Conservation (phyloP, 2,113 vertebrate genomes). For the Embiotoca jacksoni region DNA sequence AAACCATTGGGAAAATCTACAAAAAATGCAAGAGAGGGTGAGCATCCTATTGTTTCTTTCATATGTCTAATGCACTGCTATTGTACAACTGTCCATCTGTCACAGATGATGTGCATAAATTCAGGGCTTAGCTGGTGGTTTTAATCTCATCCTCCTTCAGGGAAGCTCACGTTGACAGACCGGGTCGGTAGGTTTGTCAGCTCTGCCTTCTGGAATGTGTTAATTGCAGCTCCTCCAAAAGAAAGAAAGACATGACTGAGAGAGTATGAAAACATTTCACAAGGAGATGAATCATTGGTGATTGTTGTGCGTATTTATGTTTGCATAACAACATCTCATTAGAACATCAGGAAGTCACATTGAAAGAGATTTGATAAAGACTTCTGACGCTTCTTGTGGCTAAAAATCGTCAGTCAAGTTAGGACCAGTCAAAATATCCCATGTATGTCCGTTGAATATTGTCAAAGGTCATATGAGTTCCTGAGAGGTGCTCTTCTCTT, state of each 20-base stretch:
- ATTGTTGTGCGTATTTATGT: slow-evolving; percentile 56
- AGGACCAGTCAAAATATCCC: not conserved
- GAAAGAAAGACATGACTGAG: slow-evolving; percentile 51
- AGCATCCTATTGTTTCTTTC: slow-evolving; percentile 67
- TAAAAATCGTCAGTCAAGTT: slow-evolving; percentile 4
- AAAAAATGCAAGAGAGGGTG: slow-evolving; percentile 99
- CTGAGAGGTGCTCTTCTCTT: not conserved
- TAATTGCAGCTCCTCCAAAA: slow-evolving; percentile 72
- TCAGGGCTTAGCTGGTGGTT: slow-evolving; percentile 43
- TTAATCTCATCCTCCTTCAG: slow-evolving; percentile 58
- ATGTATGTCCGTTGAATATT: not conserved
- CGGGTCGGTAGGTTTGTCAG: slow-evolving; percentile 69
- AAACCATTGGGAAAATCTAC: slow-evolving; percentile 96
- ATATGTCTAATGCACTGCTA: not conserved
- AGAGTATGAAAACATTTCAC: slow-evolving; percentile 65
- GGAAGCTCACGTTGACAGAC: slow-evolving; percentile 73
- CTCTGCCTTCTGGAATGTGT: slow-evolving; percentile 68
- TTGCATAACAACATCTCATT: slow-evolving; percentile 58
- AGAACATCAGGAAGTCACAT: slow-evolving; percentile 48
- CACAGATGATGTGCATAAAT: not conserved
- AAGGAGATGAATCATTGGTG: slow-evolving; percentile 70
- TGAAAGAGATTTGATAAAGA: slow-evolving; percentile 40
- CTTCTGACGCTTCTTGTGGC: slow-evolving; percentile 1
- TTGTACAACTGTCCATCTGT: not conserved
- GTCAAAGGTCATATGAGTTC: not conserved